Evolutionary conservation across 2,888 invertebrate species (phyloP), one percentile per base, ranked within the genome.

Genomic region (Eurytoma adleriae): DNA sequence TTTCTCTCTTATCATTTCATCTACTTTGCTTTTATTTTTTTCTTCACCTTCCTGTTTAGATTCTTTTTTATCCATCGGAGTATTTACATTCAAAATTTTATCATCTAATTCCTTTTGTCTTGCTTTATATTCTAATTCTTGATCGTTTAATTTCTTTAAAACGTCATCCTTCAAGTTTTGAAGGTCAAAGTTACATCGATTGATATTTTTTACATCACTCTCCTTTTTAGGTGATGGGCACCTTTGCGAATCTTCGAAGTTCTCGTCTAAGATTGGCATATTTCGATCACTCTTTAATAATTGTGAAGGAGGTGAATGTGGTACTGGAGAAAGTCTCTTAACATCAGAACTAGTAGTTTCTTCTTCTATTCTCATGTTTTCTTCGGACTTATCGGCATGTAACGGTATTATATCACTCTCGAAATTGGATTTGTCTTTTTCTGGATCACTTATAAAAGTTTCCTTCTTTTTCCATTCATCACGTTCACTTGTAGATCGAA

Each of bases 161-260:
- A 81, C 83, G 59, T 81, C 74, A 50, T 78, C 62, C 56, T 80
- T 80, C 50, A 78, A 76, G 57, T 82, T 78, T 30, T 80, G 71
- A 16, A 82, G 16, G 52, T 82, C 82, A 18, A 82, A 68, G 13
- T 78, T 80, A 40, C 77, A 80, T n/a, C 69, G 70, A 1, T 73
- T 75, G 2, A 68, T 54, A 3, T 24, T 64, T 24, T 79, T 79
- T 1, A 59, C 13, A 66, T 69, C 70, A 18, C 40, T 40, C 4
- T 62, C 56, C 57, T n/a, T 18, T 66, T 74, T 20, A 20, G 10
- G 14, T 20, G 48, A 66, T 59, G 12, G 59, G 12, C 18, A 59
- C 18, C 18, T 59, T 24, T 18, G n/a, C 20, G 1, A 4, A 18
- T 27, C 54, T 54, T 70, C 56, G 20, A 3, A 24, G 20, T 50